Percentiles rank a stretch among this genome's conserved stretches.
These are phyloP conservation scores for Oikopleura albicans DNA, from an alignment of 23 tunicate genomes.

Conservation along the genomic window DNA sequence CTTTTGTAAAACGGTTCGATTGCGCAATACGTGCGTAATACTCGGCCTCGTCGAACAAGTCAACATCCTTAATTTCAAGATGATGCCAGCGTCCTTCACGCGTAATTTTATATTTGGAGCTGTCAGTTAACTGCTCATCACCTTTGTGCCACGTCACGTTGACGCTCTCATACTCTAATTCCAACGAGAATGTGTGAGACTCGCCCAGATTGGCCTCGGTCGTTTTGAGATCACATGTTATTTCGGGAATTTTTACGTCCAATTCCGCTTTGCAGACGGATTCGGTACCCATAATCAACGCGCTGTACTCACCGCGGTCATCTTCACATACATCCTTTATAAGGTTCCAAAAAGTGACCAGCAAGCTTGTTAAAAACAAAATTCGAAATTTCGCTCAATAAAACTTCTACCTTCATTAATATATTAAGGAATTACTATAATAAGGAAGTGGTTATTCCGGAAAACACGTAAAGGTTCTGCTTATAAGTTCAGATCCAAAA, in stretches of 20 bases:
- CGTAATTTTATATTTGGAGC: neutral
- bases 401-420: too few relatives aligned
- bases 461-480: too few relatives aligned
- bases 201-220: neutral
- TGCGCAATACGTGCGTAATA: neutral
- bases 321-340: neutral
- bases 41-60: neutral
- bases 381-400: too few relatives aligned
- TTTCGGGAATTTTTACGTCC: neutral
- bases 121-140: neutral
- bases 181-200: neutral
- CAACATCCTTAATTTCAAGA: neutral
- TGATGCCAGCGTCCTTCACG: neutral
- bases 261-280: neutral
- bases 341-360: too few relatives aligned
- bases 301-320: conserved; percentile 1
- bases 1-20: neutral
- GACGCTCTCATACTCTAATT: neutral
- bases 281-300: neutral
- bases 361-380: too few relatives aligned
- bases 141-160: neutral
- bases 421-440: too few relatives aligned
- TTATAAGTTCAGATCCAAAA: too few relatives aligned
- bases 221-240: neutral
- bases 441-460: too few relatives aligned